phyloP scores from a whole-genome alignment of 2,113 vertebrate genomes.

The Muntiacus reevesi region DNA sequence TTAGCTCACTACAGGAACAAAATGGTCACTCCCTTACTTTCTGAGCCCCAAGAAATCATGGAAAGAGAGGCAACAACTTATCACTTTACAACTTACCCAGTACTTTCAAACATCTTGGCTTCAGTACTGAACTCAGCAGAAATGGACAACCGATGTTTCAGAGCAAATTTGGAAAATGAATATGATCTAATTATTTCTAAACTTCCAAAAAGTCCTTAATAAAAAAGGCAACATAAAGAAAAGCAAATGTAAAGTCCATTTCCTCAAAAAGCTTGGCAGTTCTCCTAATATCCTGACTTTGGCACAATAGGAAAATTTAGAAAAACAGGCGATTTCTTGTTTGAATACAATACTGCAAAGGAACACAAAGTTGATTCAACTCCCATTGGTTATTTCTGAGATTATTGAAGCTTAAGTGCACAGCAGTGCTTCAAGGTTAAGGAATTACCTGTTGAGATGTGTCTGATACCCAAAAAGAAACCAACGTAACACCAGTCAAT shows the following conservation, averaged over 20 bases:
- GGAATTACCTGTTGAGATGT: background rate
- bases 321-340: background rate
- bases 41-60: background rate
- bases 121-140: background rate
- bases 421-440: background rate
- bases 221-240: background rate
- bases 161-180: background rate
- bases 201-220: background rate
- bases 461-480: background rate
- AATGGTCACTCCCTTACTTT: background rate
- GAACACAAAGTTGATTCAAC: background rate
- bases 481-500: background rate
- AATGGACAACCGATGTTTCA: background rate
- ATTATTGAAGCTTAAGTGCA: background rate
- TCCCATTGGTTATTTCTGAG: background rate
- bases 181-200: slow-evolving; percentile 19
- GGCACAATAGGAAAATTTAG: background rate
- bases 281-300: background rate
- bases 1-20: background rate
- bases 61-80: background rate
- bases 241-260: background rate
- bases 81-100: background rate
- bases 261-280: background rate
- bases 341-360: background rate
- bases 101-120: background rate